phyloP scores from a whole-genome alignment of 2,888 invertebrate species.

The Malthinus flaveolus region DNA sequence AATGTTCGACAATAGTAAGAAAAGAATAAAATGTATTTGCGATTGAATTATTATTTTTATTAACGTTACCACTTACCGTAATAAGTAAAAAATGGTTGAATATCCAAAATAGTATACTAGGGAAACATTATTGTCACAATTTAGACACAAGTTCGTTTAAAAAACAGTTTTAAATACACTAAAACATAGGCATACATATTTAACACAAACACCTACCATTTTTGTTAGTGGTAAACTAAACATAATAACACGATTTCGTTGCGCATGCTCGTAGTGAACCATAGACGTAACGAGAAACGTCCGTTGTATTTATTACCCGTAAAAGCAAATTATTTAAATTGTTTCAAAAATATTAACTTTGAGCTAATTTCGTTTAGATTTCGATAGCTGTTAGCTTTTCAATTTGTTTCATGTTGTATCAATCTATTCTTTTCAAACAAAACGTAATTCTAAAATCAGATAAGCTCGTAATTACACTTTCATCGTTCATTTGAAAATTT shows the following conservation, averaged over 20 bases:
- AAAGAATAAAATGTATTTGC: neutral
- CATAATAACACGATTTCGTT: conserved; percentile 23
- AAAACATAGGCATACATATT: conserved; percentile 46
- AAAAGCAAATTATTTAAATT: neutral
- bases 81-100: conserved; percentile 33
- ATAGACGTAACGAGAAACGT: neutral
- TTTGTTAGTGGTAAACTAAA: conserved; percentile 46
- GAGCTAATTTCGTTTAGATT: no score
- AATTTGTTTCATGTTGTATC: no score
- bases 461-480: no score
- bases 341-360: no score
- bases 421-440: no score
- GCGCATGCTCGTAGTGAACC: conserved; percentile 5
- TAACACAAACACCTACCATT: conserved; percentile 47
- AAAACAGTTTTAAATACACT: conserved; percentile 45
- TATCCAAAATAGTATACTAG: conserved; percentile 46
- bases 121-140: conserved; percentile 55
- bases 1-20: conserved; percentile 1
- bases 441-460: no score
- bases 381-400: no score
- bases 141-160: conserved; percentile 53
- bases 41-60: neutral
- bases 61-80: conserved; percentile 19
- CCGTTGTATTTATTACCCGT: neutral
- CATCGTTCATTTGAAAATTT: no score